Evolutionary conservation across 2,888 invertebrate species (phyloP).

Genomic region (Marronus borbonicus): DNA sequence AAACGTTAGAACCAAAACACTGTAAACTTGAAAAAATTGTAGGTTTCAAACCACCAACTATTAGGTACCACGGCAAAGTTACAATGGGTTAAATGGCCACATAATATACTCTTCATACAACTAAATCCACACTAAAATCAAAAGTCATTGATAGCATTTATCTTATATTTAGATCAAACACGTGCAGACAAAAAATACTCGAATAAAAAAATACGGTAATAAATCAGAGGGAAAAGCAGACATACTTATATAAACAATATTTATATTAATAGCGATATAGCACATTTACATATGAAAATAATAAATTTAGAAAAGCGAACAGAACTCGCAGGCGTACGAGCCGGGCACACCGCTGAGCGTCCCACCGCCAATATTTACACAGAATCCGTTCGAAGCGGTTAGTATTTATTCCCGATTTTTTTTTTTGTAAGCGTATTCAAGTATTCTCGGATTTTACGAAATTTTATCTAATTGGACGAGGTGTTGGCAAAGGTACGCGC

Average conservation of each 20-base stretch:
- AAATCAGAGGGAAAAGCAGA: conserved; percentile 22
- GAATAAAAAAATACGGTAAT: conserved; percentile 22
- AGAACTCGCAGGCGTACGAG: background rate
- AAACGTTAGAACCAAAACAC: no score
- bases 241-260: conserved; percentile 39
- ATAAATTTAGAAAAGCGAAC: conserved; percentile 14
- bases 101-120: no score
- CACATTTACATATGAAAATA: conserved; percentile 36
- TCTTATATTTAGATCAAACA: conserved; percentile 25
- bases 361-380: conserved; percentile 6
- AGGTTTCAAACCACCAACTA: no score
- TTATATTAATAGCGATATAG: conserved; percentile 22
- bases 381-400: background rate
- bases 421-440: background rate
- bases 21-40: no score
- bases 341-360: background rate
- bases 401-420: background rate
- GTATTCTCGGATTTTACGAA: no score
- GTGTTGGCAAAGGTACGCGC: no score
- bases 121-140: no score
- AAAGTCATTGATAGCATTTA: background rate
- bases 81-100: no score
- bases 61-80: no score
- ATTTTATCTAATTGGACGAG: no score
- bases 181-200: conserved; percentile 16